A percentile compares a stretch with the other conserved stretches of the same genome.
Conservation (phyloP, 2,113 vertebrate species). For the Oriolus oriolus region DNA sequence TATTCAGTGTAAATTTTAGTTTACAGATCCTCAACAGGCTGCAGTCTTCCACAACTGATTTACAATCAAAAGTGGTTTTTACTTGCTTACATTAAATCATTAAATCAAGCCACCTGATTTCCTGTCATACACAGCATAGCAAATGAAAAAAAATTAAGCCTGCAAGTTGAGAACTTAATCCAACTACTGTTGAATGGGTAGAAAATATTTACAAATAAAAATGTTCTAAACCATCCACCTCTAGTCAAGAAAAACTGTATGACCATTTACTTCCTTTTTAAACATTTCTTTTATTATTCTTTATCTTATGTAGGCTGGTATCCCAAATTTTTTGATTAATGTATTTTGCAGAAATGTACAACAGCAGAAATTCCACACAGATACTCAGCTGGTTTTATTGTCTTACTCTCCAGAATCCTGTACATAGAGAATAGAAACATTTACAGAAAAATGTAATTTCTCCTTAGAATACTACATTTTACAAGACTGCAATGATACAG, state of each 20-base stretch:
- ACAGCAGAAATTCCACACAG: not conserved
- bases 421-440: not conserved
- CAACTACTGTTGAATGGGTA: not conserved
- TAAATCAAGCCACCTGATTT: not conserved
- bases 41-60: not conserved
- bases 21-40: not conserved
- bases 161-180: not conserved
- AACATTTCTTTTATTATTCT: not conserved
- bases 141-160: not conserved
- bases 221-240: not conserved
- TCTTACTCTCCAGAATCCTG: not conserved
- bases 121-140: not conserved
- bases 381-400: not conserved
- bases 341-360: not conserved
- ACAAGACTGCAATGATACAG: not conserved
- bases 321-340: not conserved
- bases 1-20: not conserved
- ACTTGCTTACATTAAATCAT: not conserved
- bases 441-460: not conserved
- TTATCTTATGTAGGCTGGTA: not conserved
- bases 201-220: constrained; percentile 20
- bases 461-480: not conserved
- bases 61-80: not conserved
- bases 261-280: not conserved
- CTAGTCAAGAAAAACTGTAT: not conserved